Evolutionary conservation across 2,113 vertebrate species (phyloP), one percentile per base, ranked within the genome.

Genomic region (Oryzias melastigma): DNA sequence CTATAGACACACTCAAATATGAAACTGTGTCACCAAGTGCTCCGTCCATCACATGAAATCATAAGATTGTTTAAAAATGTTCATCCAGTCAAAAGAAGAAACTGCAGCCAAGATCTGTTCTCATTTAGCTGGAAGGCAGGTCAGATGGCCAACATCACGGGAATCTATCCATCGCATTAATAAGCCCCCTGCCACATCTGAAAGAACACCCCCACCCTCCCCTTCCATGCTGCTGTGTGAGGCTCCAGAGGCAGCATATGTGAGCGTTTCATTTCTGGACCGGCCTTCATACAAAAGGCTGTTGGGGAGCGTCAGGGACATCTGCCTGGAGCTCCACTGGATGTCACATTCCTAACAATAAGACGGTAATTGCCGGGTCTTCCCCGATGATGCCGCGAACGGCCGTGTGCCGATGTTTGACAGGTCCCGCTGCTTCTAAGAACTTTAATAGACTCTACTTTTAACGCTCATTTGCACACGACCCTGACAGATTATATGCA

Each of bases 91-190:
- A 63, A 61, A 62, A 77, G 35, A 19, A 59, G 52, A 15, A 51
- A 35, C n/a, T 19, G n/a, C 35, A 19, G 22, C 29, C 13, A 62
- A 45, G 71, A 66, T 78, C 55, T 79, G 25, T 75, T 81, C 65
- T 58, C 20, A 64, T 78, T 83, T 80, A 76, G 45, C 57, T 68
- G 41, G 20, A 24, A 86, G 75, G 85, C 80, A 79, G 78, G 67
- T 80, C 76, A 80, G 65, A 81, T 69, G 75, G 65, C 45, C 82
- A 65, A 89, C 79, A 77, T 87, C 83, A 82, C 58, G 46, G 57
- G 56, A 78, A 58, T 60, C 5, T 24, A 65, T 66, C 70, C 57
- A 45, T 42, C 5, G 18, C 46, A 61, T 58, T 71, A 73, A 77
- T 68, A 62, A 75, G 58, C 51, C 27, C 56, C 45, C 49, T 54